Conservation (phyloP, 2,797 vertebrate species). For the Paratrypauchen microcephalus region DNA sequence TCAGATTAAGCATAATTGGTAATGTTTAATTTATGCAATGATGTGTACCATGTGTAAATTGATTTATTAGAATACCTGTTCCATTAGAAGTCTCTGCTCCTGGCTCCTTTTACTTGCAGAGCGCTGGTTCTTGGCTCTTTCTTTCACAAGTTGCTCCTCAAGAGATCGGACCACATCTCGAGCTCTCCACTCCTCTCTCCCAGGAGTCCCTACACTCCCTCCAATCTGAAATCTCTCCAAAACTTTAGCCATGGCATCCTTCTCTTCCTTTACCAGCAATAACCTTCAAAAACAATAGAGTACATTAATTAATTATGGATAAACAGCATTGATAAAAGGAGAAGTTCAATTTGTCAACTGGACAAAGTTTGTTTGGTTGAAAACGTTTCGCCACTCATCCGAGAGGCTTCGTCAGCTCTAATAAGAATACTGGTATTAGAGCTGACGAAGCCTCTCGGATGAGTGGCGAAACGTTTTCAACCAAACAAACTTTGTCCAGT, state of each 20-base stretch:
- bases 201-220: slow-evolving; percentile 47
- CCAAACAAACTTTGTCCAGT: no score
- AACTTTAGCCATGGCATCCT: slow-evolving; percentile 77
- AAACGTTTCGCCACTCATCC: no score
- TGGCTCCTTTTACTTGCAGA: slow-evolving; percentile 78
- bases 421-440: no score
- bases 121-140: slow-evolving; percentile 80
- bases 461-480: no score
- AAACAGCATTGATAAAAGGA: background rate
- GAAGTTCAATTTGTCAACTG: no score
- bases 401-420: no score
- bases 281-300: slow-evolving; percentile 68
- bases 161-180: slow-evolving; percentile 78
- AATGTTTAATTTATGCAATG: background rate
- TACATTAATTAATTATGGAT: background rate
- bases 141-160: slow-evolving; percentile 86
- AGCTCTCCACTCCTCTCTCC: slow-evolving; percentile 74
- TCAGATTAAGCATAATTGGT: background rate
- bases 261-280: slow-evolving; percentile 79
- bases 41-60: background rate
- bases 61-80: slow-evolving; percentile 75
- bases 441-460: no score
- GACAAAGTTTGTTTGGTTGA: no score
- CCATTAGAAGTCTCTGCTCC: slow-evolving; percentile 81
- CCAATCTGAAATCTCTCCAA: slow-evolving; percentile 76